Evolutionary conservation across 2,797 vertebrate genomes (phyloP).

Genomic region (Zalophus californianus): DNA sequence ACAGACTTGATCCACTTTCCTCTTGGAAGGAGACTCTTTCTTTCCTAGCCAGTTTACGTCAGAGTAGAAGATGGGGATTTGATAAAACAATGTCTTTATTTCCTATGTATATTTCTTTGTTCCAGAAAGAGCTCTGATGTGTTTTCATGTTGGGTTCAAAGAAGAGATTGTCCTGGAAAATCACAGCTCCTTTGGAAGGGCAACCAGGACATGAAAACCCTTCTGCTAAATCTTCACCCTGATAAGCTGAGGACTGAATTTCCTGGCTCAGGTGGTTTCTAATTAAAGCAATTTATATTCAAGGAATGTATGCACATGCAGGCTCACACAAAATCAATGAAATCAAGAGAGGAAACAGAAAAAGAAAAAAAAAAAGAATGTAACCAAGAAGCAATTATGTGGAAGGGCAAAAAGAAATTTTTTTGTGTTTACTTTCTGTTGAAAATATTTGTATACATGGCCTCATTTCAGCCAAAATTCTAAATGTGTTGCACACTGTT

Average conservation of each 20-base stretch:
- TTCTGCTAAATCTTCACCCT: neutral
- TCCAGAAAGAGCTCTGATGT: slow-evolving; percentile 76
- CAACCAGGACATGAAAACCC: slow-evolving; percentile 28
- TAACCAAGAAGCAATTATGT: neutral
- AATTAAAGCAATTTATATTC: slow-evolving; percentile 76
- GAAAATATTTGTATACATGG: slow-evolving; percentile 28
- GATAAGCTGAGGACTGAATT: slow-evolving; percentile 17
- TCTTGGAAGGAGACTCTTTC: slow-evolving; percentile 70
- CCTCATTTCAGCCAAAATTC: neutral
- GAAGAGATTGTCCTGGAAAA: slow-evolving; percentile 75
- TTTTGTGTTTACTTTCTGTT: slow-evolving; percentile 54
- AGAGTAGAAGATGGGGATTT: slow-evolving; percentile 68
- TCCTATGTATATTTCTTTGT: slow-evolving; percentile 84
- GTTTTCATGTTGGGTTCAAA: slow-evolving; percentile 77
- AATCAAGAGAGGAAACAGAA: slow-evolving; percentile 40
- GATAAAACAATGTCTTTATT: slow-evolving; percentile 83
- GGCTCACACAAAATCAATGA: slow-evolving; percentile 71
- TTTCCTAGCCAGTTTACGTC: slow-evolving; percentile 73
- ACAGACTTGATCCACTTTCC: slow-evolving; percentile 69
- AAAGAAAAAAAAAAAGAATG: neutral
- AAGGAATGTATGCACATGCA: slow-evolving; percentile 45
- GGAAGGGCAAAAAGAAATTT: neutral
- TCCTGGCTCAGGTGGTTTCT: slow-evolving; percentile 72
- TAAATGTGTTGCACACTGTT: neutral
- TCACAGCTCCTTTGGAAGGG: slow-evolving; percentile 58